A percentile compares a stretch with the other conserved stretches of the same genome.
phyloP scores from a whole-genome alignment of 1,140 invertebrate genomes.

The Medauroidea extradentata region DNA sequence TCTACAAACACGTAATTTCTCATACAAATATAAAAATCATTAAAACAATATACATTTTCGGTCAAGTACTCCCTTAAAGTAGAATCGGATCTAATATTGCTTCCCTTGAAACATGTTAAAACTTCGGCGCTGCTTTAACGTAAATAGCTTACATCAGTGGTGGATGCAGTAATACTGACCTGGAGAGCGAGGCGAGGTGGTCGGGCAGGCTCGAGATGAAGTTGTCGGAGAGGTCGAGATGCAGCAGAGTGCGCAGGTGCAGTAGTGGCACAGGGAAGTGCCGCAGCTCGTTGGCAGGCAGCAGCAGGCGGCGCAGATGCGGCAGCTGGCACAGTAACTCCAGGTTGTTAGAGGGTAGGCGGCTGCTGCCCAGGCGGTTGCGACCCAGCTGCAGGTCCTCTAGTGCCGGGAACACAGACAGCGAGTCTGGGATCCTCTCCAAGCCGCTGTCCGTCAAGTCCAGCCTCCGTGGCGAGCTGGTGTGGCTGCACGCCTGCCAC shows the following conservation, averaged over 20 bases:
- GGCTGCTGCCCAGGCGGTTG: slow-evolving; percentile 43
- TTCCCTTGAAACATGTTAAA: no score
- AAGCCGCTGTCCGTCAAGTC: slow-evolving; percentile 43
- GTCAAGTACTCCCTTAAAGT: no score
- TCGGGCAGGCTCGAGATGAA: slow-evolving; percentile 55
- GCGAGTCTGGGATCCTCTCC: slow-evolving; percentile 38
- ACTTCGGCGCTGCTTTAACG: no score
- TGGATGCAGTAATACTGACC: slow-evolving; percentile 50
- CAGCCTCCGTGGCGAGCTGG: slow-evolving; percentile 27
- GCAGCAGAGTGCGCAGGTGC: slow-evolving; percentile 43
- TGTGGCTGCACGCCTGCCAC: slow-evolving; percentile 4
- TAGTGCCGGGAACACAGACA: slow-evolving; percentile 40
- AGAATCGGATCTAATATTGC: no score
- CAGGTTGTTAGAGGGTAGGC: slow-evolving; percentile 33
- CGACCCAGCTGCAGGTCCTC: slow-evolving; percentile 52
- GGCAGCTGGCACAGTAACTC: slow-evolving; percentile 44
- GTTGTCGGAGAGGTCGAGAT: slow-evolving; percentile 67
- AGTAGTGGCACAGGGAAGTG: slow-evolving; percentile 55
- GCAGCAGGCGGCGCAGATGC: slow-evolving; percentile 50
- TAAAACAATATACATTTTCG: no score
- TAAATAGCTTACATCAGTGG: neutral
- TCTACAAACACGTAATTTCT: no score
- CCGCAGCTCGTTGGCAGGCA: slow-evolving; percentile 55
- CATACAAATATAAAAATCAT: no score
- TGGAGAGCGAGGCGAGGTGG: slow-evolving; percentile 55